phyloP scores from a whole-genome alignment of 2,113 vertebrate species.

The Pogona vitticeps region DNA sequence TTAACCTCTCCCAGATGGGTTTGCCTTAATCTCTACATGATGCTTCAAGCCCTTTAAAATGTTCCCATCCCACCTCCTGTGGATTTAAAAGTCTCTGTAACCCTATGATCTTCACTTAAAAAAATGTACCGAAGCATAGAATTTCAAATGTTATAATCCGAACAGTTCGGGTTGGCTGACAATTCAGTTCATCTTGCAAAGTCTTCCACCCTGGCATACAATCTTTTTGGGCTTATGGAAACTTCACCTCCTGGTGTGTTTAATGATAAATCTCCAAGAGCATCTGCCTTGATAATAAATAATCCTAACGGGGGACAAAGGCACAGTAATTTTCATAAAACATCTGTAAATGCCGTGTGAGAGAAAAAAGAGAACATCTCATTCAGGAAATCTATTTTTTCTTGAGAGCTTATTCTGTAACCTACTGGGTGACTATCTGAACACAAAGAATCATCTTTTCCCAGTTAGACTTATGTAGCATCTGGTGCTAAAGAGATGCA shows the following conservation, averaged over 20 bases:
- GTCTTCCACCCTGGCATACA: neutral
- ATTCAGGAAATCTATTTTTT: neutral
- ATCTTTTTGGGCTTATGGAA: slow-evolving; percentile 15
- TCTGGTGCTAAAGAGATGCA: neutral
- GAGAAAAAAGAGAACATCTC: neutral
- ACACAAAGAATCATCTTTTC: neutral
- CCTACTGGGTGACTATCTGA: neutral
- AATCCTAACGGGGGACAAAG: slow-evolving; percentile 1
- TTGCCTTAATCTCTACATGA: slow-evolving; percentile 31
- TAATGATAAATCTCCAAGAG: slow-evolving; percentile 32
- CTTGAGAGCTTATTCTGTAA: neutral
- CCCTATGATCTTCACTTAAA: slow-evolving; percentile 51
- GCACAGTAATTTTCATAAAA: slow-evolving; percentile 28
- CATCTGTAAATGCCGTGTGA: fast-evolving
- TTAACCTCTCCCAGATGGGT: slow-evolving; percentile 42
- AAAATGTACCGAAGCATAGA: slow-evolving; percentile 34
- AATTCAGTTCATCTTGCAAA: slow-evolving; percentile 36
- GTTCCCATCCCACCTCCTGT: slow-evolving; percentile 24
- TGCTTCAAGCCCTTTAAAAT: slow-evolving; percentile 36
- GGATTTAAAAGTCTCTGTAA: slow-evolving; percentile 43
- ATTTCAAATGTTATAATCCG: slow-evolving; percentile 47
- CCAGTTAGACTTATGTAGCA: neutral
- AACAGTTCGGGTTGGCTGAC: slow-evolving; percentile 33
- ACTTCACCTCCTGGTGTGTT: slow-evolving; percentile 41
- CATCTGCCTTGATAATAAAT: slow-evolving; percentile 32